Conservation (phyloP, 2,888 invertebrate species). For the Euzetes globulus region DNA sequence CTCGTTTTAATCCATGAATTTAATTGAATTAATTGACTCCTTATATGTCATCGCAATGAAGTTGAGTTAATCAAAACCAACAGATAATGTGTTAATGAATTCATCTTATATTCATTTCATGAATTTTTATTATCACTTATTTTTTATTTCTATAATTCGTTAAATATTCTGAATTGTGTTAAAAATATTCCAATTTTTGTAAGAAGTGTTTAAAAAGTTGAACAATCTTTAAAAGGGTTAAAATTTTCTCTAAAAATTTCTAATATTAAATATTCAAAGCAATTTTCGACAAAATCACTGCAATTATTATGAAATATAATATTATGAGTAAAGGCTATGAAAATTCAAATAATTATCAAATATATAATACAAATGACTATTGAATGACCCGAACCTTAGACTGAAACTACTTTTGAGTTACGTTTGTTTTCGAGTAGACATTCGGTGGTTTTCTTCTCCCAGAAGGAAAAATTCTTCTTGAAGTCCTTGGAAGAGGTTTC, state of each 20-base stretch:
- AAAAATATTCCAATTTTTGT: neutral
- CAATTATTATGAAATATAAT: too few species aligned
- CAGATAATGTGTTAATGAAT: slow-evolving; percentile 11
- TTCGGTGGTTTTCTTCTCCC: slow-evolving; percentile 16
- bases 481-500: slow-evolving; percentile 13
- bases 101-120: neutral
- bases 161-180: neutral
- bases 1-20: neutral
- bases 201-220: neutral
- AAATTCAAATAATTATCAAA: neutral
- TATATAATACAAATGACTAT: neutral
- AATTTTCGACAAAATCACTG: too few species aligned
- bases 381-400: neutral
- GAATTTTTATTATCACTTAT: neutral
- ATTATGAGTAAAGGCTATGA: too few species aligned
- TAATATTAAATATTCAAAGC: neutral
- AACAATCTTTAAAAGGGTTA: slow-evolving; percentile 1
- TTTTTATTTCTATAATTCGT: too few species aligned
- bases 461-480: neutral
- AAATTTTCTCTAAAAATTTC: neutral
- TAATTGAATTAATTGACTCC: neutral
- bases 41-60: neutral
- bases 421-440: neutral
- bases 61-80: neutral
- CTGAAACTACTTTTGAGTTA: neutral